Conservation (phyloP, 2,888 invertebrate species). For the Dolichomitus sp. region DNA sequence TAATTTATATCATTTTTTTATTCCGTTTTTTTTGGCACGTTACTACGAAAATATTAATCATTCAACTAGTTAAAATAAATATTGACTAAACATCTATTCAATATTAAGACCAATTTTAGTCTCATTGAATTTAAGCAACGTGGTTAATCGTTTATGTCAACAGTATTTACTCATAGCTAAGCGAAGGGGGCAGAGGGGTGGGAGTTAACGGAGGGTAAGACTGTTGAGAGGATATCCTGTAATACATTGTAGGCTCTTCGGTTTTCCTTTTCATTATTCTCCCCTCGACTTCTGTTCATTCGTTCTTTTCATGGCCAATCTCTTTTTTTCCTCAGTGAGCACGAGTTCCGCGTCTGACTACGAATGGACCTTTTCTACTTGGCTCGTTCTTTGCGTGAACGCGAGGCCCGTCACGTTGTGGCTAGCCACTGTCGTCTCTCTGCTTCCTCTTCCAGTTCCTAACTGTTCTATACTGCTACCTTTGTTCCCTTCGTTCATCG, state of each 20-base stretch:
- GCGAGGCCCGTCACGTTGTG: slow-evolving; percentile 30
- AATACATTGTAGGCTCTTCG: slow-evolving; percentile 34
- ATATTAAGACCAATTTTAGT: not conserved
- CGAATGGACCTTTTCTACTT: slow-evolving; percentile 57
- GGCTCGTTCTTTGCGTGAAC: slow-evolving; percentile 49
- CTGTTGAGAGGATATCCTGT: slow-evolving; percentile 22
- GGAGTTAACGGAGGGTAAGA: not conserved
- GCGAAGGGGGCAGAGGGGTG: not conserved
- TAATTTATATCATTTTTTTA: too few relatives aligned
- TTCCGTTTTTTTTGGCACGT: too few relatives aligned
- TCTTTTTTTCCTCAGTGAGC: slow-evolving; percentile 50
- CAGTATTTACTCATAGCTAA: not conserved
- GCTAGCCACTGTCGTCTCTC: slow-evolving; percentile 26
- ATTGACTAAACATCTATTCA: not conserved
- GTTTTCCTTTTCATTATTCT: slow-evolving; percentile 6
- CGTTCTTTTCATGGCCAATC: slow-evolving; percentile 50
- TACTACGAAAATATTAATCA: too few relatives aligned
- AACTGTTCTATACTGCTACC: slow-evolving; percentile 19
- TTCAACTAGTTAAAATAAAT: too few relatives aligned
- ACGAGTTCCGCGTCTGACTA: slow-evolving; percentile 59
- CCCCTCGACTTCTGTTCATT: slow-evolving; percentile 15
- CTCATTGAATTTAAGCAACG: not conserved
- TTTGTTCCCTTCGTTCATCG: slow-evolving; percentile 36
- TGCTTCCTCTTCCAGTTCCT: slow-evolving; percentile 3
- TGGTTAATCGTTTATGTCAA: not conserved